Percentiles rank a stretch among this genome's conserved stretches.
Evolutionary conservation across 2,797 vertebrate species (phyloP).

Genomic region (Macropus fuliginosus): DNA sequence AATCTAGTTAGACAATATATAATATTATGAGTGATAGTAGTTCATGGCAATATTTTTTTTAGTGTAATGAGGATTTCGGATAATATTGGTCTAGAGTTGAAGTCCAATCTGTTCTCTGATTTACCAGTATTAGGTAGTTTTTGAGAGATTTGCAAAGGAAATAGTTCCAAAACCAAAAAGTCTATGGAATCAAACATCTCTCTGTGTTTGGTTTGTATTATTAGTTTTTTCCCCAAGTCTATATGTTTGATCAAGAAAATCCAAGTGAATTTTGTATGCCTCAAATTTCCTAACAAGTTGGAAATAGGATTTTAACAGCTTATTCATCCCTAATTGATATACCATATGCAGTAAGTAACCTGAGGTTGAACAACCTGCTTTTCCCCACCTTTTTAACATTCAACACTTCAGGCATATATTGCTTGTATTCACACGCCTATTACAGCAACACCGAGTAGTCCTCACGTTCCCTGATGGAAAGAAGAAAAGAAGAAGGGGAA

Average conservation of each 20-base stretch:
- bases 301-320: conserved; percentile 40
- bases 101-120: conserved; percentile 14
- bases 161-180: conserved; percentile 40
- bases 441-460: conserved; percentile 26
- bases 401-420: neutral
- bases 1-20: neutral
- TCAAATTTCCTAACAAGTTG: conserved; percentile 37
- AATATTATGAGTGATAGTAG: conserved; percentile 8
- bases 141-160: conserved; percentile 55
- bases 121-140: conserved; percentile 50
- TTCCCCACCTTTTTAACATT: conserved; percentile 32
- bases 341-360: neutral
- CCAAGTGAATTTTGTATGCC: conserved; percentile 3
- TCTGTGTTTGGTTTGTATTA: neutral
- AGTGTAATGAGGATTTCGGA: conserved; percentile 34
- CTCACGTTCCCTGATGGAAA: conserved; percentile 33
- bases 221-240: conserved; percentile 36
- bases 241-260: neutral
- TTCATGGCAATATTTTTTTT: conserved; percentile 49
- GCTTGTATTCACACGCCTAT: conserved; percentile 65
- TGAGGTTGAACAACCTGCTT: conserved; percentile 41
- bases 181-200: conserved; percentile 13
- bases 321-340: conserved; percentile 39
- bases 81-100: conserved; percentile 4
- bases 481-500: neutral